Conservation (phyloP, 1,140 invertebrate genomes). For the Solenopsis invicta region DNA sequence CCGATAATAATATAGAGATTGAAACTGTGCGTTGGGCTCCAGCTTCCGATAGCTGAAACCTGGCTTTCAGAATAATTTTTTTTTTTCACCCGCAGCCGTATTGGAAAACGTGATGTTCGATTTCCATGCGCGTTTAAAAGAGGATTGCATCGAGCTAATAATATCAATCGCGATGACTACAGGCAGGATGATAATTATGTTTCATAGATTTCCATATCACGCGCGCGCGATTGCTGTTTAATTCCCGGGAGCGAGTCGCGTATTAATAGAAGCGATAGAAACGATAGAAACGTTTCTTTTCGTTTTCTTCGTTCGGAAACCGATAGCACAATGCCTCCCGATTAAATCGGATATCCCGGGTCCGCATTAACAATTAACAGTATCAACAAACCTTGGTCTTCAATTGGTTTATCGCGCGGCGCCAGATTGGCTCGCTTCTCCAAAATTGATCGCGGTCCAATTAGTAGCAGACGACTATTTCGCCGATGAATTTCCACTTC, state of each 20-base stretch:
- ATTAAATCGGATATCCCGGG: constrained; percentile 20
- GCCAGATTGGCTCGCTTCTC: constrained; percentile 55
- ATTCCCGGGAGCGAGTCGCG: not conserved
- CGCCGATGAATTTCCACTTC: constrained; percentile 62
- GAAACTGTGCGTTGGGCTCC: constrained; percentile 10
- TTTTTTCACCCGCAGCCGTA: constrained; percentile 31
- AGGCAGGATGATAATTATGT: constrained; percentile 1
- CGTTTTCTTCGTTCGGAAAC: constrained; percentile 2
- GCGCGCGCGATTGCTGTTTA: not conserved
- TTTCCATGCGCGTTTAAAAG: constrained; percentile 43
- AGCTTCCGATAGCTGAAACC: constrained; percentile 52
- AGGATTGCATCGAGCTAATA: constrained; percentile 36
- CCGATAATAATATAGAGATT: constrained; percentile 53
- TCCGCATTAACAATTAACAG: constrained; percentile 45
- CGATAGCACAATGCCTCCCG: constrained; percentile 8
- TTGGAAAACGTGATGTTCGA: constrained; percentile 52
- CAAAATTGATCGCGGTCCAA: constrained; percentile 60
- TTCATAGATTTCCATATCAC: constrained; percentile 20
- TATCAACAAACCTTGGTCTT: constrained; percentile 50
- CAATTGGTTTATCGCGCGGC: constrained; percentile 50
- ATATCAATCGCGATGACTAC: constrained; percentile 31
- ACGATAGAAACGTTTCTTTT: not conserved
- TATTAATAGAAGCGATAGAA: constrained; percentile 25
- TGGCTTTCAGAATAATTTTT: constrained; percentile 38
- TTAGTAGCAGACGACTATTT: constrained; percentile 50